Conservation (phyloP, 2,113 vertebrate species). For the Salvelinus namaycush region DNA sequence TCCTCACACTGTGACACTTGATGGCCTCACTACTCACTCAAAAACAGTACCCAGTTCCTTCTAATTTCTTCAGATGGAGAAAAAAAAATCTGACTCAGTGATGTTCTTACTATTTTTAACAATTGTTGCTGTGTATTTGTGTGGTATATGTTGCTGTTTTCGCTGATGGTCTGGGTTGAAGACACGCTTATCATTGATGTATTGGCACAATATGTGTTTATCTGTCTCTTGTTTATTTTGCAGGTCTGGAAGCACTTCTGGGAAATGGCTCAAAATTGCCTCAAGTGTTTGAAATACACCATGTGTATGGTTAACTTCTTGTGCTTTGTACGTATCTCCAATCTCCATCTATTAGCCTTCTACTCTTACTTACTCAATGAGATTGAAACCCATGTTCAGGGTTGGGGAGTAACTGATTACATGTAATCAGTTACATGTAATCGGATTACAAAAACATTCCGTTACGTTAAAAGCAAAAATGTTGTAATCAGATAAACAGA, state of each 20-base stretch:
- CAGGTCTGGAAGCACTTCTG: conserved; percentile 43
- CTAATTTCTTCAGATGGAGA: neutral
- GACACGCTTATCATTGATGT: neutral
- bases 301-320: conserved; percentile 79
- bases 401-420: no score
- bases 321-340: conserved; percentile 73
- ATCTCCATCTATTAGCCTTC: neutral
- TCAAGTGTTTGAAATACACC: conserved; percentile 76
- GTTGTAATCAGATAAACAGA: no score
- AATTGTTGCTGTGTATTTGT: no score
- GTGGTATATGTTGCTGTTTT: neutral
- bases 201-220: neutral
- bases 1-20: neutral
- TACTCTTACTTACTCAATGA: neutral
- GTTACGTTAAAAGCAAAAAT: no score
- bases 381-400: neutral
- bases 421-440: no score
- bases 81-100: neutral
- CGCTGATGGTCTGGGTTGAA: neutral
- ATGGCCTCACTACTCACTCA: neutral
- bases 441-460: no score
- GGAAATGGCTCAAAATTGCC: conserved; percentile 73
- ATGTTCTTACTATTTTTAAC: neutral
- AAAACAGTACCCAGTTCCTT: neutral
- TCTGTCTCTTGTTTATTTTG: conserved; percentile 8